phyloP scores from a whole-genome alignment of 2,888 invertebrate species.

The Molanna angustata region DNA sequence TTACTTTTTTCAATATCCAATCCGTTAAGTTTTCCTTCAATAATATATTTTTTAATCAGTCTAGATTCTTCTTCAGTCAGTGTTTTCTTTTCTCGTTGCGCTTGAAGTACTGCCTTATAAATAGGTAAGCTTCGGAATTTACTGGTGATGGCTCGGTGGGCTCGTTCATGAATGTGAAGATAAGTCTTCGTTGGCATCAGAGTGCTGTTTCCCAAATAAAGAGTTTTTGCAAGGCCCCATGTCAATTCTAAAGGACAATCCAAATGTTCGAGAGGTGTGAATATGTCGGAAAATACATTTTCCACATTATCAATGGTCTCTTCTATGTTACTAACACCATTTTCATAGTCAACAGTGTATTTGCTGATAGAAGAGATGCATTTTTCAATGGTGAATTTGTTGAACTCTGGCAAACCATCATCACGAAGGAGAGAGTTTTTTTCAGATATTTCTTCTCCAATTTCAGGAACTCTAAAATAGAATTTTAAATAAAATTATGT shows the following conservation, averaged over 20 bases:
- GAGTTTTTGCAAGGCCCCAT: constrained; percentile 83
- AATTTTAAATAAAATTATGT: too few relatives aligned
- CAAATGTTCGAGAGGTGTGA: constrained; percentile 72
- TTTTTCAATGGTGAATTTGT: constrained; percentile 75
- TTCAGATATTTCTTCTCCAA: constrained; percentile 76
- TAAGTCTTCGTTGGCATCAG: constrained; percentile 78
- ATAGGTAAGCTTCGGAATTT: constrained; percentile 72
- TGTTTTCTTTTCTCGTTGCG: constrained; percentile 47
- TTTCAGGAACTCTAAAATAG: constrained; percentile 69
- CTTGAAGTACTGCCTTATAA: constrained; percentile 64
- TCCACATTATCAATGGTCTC: constrained; percentile 49
- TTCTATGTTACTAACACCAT: constrained; percentile 68
- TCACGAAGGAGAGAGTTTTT: constrained; percentile 72
- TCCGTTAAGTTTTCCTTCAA: constrained; percentile 84
- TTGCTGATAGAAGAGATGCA: constrained; percentile 82
- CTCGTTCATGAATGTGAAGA: constrained; percentile 75
- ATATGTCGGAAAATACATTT: constrained; percentile 65
- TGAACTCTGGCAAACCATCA: constrained; percentile 77
- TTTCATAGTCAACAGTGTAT: constrained; percentile 78
- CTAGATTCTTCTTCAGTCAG: constrained; percentile 63
- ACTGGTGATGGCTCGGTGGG: constrained; percentile 67
- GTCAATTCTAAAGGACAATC: constrained; percentile 74
- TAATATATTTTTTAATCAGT: constrained; percentile 70
- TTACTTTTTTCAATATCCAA: constrained; percentile 60
- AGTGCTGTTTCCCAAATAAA: constrained; percentile 76